Evolutionary conservation across 2,113 vertebrate species (phyloP), one percentile per base, ranked within the genome.

Genomic region (Halichoeres trimaculatus): DNA sequence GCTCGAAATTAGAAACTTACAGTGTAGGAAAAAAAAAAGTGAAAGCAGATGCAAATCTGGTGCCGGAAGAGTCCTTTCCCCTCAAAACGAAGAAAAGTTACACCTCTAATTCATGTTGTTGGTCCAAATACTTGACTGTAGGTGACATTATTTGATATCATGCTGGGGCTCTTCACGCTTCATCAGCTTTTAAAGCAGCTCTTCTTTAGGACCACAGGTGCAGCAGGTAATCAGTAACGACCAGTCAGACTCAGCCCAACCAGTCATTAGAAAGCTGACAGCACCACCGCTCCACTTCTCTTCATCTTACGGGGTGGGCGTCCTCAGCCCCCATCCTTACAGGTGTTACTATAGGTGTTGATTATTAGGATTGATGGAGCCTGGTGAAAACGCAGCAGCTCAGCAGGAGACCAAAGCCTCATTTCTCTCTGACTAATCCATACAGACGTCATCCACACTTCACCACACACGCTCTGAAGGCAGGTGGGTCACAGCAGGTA

Each of bases 301-400:
- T 40, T 10, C 38, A 2, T 40, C 9, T 8, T 40, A 8, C 38
- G 9, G 38, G 38, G 38, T 13, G 12, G 38, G 38, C 9, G 8
- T 10, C 38, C 41, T 12, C 14, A 12, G 41, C 24, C 53, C 75
- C 51, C 20, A 63, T 19, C 52, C 23, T 34, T 53, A 70, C 67
- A 76, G 59, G 70, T 68, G 71, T 1, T 66, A 30, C 45, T 70
- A 22, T 54, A 26, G 51, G 54, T 41, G 68, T n/a, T 20, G 66
- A 30, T 67, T 85, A 84, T 54, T 70, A 45, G 50, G 23, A 35
- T 10, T 24, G 63, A 71, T 51, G 12, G 66, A 66, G 9, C 1
- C 41, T 43, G 41, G 24, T n/a, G 40, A 20, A 24, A 0, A 20
- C 1, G 10, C 52, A 20, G 68, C 51, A 0, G 58, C 74, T 20